Conservation (phyloP, 30 jellyfish, hydroid and myxozoan species). For the Nemopilema nomurai region DNA sequence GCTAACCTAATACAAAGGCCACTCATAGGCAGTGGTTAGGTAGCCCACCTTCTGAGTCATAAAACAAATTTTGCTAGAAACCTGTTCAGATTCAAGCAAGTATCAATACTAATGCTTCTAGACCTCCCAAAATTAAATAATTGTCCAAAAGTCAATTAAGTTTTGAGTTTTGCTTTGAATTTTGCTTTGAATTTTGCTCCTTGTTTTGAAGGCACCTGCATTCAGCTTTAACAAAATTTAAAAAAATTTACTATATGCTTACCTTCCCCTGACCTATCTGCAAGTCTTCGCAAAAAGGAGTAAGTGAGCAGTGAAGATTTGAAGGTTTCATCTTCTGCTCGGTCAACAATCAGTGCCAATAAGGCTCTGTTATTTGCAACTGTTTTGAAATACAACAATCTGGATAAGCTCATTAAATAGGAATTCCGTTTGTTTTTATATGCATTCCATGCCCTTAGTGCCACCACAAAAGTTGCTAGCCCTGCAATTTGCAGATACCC, state of each 20-base stretch:
- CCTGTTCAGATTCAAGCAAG: not conserved
- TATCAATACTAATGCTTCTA: not conserved
- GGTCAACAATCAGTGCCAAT: slow-evolving; percentile 79
- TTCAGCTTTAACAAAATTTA: too few species aligned
- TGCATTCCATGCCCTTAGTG: slow-evolving; percentile 87
- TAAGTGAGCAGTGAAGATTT: slow-evolving; percentile 80
- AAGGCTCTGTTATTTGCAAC: slow-evolving; percentile 89
- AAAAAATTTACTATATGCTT: not conserved
- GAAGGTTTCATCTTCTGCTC: slow-evolving; percentile 90
- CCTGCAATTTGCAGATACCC: slow-evolving; percentile 72
- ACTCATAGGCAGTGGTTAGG: not conserved
- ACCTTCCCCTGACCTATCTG: not conserved
- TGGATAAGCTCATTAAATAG: slow-evolving; percentile 70
- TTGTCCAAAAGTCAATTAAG: too few species aligned
- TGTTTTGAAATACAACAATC: slow-evolving; percentile 73
- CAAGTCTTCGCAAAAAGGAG: slow-evolving; percentile 41
- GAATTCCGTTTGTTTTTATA: slow-evolving; percentile 83
- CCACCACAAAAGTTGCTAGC: slow-evolving; percentile 62
- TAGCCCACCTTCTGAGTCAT: not conserved
- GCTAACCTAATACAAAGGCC: not conserved
- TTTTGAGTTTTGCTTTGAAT: too few species aligned
- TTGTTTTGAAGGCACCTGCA: too few species aligned
- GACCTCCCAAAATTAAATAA: too few species aligned
- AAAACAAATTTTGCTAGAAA: not conserved
- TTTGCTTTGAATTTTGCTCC: too few species aligned